Evolutionary conservation across 1,140 invertebrate genomes (phyloP).

Genomic region (Ceratina australensis): DNA sequence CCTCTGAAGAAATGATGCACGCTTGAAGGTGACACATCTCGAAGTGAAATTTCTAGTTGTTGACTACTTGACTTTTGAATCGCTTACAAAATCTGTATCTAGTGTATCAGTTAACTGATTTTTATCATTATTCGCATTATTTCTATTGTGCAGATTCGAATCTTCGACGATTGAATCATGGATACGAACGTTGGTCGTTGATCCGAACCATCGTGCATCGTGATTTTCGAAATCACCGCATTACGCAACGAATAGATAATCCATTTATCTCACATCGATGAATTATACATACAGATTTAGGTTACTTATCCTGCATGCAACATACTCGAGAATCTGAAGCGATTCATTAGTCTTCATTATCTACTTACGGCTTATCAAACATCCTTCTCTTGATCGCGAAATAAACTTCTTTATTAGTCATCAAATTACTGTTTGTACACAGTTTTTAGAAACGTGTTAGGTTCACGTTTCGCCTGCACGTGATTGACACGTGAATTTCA

Average conservation of each 20-base stretch:
- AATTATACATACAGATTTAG: background rate
- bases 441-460: background rate
- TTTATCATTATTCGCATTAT: no score
- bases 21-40: no score
- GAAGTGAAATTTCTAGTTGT: no score
- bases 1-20: no score
- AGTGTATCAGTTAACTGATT: no score
- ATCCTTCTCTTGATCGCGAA: background rate
- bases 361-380: background rate
- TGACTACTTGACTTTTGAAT: no score
- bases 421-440: background rate
- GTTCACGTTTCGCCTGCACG: constrained; percentile 27
- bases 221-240: constrained; percentile 32
- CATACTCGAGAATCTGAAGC: background rate
- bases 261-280: background rate
- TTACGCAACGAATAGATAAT: constrained; percentile 43
- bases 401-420: background rate
- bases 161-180: background rate
- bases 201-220: background rate
- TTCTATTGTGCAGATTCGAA: no score
- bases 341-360: background rate
- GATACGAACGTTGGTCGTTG: background rate
- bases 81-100: no score
- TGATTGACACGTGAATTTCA: constrained; percentile 35
- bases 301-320: background rate